Evolutionary conservation across 2,113 vertebrate species (phyloP), one percentile per base, ranked within the genome.

Genomic region (Ondatra zibethicus): DNA sequence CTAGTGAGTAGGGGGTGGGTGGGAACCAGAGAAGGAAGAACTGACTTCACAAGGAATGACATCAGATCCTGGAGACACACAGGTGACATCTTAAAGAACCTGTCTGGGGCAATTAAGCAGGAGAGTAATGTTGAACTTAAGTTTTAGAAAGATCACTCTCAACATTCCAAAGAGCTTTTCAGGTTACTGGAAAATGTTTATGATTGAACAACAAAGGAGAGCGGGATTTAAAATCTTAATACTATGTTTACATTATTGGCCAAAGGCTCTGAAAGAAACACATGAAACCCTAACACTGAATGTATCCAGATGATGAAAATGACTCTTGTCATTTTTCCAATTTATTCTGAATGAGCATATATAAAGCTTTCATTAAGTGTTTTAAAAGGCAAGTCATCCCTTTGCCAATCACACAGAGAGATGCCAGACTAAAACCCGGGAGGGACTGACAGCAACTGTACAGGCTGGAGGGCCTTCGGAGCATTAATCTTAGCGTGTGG

Each of bases 271-370:
- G 47, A 50, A 66, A 90, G 68, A 92, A 96, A 95, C 19, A 78
- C 4, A 86, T 77, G 27, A 89, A 68, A 87, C 80, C 27, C 89
- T 81, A 92, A 80, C 29, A 93, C 27, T 66, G 55, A 92, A 2
- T 90, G 77, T 63, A 31, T 84, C 33, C 93, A 95, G 39, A 88
- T 39, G 81, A 82, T 93, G 58, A 58, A 19, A 19, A 13, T n/a
- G 78, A 80, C 16, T 66, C 19, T 23, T 80, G 27, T 82, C 13
- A 6, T 88, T 76, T 84, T 95, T 39, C 65, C 27, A 66, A 5
- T 33, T 81, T 80, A 86, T 72, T 65, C 66, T 72, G 33, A 94
- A 93, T 89, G 52, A 93, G n/a, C 29, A 66, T 89, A 92, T 75
- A 92, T 75, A 88, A 72, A 65, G 33, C 42, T 68, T n/a, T 68